These are phyloP conservation scores for Lepidocolaptes lacrymiger DNA, from an alignment of 2,797 vertebrate species.

Conservation along the genomic window DNA sequence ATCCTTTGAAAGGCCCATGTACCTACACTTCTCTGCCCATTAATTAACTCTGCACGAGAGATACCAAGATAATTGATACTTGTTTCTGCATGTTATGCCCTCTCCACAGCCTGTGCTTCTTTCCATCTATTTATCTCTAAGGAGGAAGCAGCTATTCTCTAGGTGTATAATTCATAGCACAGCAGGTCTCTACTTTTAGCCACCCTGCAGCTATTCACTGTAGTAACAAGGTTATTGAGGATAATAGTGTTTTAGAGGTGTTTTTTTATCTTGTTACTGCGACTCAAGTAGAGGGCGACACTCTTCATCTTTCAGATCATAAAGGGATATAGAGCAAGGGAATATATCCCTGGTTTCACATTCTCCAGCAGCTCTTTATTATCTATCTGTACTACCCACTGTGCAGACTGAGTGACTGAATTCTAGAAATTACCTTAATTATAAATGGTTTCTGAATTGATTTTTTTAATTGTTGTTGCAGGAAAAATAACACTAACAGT, in stretches of 20 bases:
- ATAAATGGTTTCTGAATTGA: background rate
- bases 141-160: background rate
- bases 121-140: background rate
- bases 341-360: background rate
- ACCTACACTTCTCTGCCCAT: background rate
- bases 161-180: background rate
- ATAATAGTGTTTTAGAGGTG: background rate
- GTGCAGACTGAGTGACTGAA: background rate
- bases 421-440: background rate
- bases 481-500: background rate
- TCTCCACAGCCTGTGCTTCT: background rate
- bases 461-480: background rate
- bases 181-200: background rate
- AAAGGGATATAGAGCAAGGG: background rate
- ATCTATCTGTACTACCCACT: background rate
- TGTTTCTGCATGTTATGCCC: background rate
- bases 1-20: background rate
- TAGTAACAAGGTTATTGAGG: background rate
- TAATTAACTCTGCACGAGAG: background rate
- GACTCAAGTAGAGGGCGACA: background rate
- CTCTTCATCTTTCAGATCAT: background rate
- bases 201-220: background rate
- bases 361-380: background rate
- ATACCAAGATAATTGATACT: background rate
- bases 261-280: background rate